These are phyloP conservation scores for Marronus borbonicus DNA, from an alignment of 2,888 invertebrate genomes.

Conservation along the genomic window DNA sequence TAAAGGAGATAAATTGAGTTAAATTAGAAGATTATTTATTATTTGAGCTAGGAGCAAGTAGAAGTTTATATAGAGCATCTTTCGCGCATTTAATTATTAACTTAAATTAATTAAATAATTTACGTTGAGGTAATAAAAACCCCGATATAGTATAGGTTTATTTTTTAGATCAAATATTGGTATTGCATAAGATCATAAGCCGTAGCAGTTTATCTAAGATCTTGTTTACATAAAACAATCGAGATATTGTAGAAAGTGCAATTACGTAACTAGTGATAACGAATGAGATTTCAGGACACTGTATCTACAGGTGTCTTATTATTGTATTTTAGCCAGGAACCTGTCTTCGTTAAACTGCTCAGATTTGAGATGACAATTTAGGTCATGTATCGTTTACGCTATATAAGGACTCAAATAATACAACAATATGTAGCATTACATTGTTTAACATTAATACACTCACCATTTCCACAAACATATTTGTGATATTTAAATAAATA, in stretches of 20 bases:
- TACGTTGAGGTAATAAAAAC: background rate
- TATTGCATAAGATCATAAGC: conserved; percentile 37
- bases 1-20: background rate
- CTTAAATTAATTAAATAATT: conserved; percentile 1
- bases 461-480: no score
- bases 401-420: no score
- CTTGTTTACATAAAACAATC: conserved; percentile 33
- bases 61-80: background rate
- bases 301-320: background rate
- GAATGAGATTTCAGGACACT: background rate
- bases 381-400: no score
- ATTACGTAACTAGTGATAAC: conserved; percentile 23
- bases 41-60: background rate
- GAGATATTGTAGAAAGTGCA: background rate
- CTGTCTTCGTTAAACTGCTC: no score
- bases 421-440: no score
- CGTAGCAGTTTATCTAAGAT: conserved; percentile 28
- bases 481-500: no score
- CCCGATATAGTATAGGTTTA: background rate
- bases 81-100: background rate
- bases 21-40: background rate
- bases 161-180: conserved; percentile 18
- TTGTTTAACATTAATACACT: no score
- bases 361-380: no score
- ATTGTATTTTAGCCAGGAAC: no score